Evolutionary conservation across 2,888 invertebrate genomes (phyloP).

Genomic region (Cantharis lateralis): DNA sequence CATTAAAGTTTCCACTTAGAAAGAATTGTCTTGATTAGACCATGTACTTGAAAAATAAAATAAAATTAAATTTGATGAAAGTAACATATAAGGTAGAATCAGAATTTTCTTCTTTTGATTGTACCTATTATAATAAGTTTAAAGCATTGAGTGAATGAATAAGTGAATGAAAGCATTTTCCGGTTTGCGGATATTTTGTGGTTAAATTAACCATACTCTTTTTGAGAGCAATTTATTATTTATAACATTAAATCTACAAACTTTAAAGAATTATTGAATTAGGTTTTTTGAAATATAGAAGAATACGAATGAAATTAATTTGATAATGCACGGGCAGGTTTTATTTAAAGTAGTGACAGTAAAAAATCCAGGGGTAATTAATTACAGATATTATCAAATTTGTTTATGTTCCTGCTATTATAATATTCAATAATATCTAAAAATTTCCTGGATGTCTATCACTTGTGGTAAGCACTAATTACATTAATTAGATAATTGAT

Average conservation of each 20-base stretch:
- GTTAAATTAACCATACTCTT: slow-evolving; percentile 16
- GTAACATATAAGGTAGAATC: not conserved
- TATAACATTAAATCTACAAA: slow-evolving; percentile 8
- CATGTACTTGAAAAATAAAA: not conserved
- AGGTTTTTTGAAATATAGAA: not conserved
- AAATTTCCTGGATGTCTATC: not conserved
- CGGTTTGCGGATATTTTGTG: slow-evolving; percentile 10
- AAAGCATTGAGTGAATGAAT: not conserved
- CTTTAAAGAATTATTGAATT: not conserved
- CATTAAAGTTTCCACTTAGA: not conserved
- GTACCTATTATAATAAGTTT: not conserved
- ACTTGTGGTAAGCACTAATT: not conserved
- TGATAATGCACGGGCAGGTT: not conserved
- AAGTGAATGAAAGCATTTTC: slow-evolving; percentile 18
- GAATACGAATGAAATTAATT: not conserved
- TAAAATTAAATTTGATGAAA: not conserved
- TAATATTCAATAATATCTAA: not conserved
- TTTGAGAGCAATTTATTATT: slow-evolving; percentile 8
- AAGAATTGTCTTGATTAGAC: not conserved
- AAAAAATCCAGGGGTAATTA: not conserved
- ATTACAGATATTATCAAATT: not conserved
- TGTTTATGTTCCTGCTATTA: not conserved
- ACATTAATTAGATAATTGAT: not conserved
- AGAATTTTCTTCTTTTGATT: not conserved
- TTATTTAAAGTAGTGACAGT: not conserved